Percentiles rank a stretch among this genome's conserved stretches.
These are phyloP conservation scores for Lepetodrilus schrolli DNA, from an alignment of 2,888 invertebrate genomes.

Conservation along the genomic window DNA sequence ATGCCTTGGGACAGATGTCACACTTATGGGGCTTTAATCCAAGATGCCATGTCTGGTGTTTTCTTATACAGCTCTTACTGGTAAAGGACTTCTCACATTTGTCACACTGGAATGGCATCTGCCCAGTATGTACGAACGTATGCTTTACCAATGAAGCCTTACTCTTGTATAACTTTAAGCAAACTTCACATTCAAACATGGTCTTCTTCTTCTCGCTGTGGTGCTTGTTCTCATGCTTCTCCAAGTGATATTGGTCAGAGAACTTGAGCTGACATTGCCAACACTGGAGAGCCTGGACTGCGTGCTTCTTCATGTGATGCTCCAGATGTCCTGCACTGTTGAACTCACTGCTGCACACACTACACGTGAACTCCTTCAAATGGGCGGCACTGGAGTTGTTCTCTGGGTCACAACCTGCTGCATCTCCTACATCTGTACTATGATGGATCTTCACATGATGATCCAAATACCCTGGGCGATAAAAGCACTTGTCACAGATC, in stretches of 20 bases:
- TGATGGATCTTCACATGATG: too few species aligned
- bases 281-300: background rate
- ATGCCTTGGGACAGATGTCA: background rate
- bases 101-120: background rate
- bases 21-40: background rate
- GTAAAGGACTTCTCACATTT: background rate
- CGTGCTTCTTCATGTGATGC: background rate
- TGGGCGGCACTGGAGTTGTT: too few species aligned
- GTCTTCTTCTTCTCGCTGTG: background rate
- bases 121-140: background rate
- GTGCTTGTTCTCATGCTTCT: background rate
- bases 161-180: background rate
- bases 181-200: background rate
- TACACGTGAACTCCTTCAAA: background rate
- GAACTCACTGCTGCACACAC: background rate
- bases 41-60: background rate
- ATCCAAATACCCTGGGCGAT: too few species aligned
- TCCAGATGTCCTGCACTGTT: background rate
- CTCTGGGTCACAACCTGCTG: too few species aligned
- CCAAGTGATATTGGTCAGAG: background rate
- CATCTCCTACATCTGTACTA: too few species aligned
- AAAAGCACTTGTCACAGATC: too few species aligned
- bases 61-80: background rate
- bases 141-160: background rate
- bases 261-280: background rate